Conservation (phyloP, 1,140 invertebrate genomes). For the Meteorus sp. region DNA sequence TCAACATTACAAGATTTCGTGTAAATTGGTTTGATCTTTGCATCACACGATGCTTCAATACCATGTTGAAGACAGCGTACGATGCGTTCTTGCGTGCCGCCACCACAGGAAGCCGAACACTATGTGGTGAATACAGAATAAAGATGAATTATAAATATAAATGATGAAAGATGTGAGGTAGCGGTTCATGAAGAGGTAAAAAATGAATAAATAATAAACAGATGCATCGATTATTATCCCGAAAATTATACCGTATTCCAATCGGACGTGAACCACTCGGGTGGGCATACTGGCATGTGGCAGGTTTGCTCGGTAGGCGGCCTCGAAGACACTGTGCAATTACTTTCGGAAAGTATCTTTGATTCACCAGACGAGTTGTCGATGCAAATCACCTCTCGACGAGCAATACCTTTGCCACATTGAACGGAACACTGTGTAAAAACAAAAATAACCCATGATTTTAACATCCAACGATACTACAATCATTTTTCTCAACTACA, state of each 20-base stretch:
- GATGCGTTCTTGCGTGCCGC: constrained; percentile 61
- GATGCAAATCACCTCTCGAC: constrained; percentile 65
- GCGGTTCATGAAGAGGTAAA: constrained; percentile 8
- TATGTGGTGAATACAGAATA: constrained; percentile 28
- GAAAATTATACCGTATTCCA: constrained; percentile 62
- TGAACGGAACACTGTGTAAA: constrained; percentile 66
- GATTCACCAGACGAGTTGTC: constrained; percentile 47
- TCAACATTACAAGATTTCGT: constrained; percentile 38
- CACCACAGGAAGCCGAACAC: constrained; percentile 59
- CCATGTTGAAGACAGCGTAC: constrained; percentile 57
- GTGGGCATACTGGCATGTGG: constrained; percentile 59
- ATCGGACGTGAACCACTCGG: constrained; percentile 67
- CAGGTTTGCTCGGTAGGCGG: constrained; percentile 56
- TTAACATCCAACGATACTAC: no score
- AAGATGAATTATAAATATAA: constrained; percentile 1
- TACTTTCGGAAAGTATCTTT: constrained; percentile 48
- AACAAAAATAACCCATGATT: no score
- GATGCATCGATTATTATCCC: constrained; percentile 27
- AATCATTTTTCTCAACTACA: constrained; percentile 44
- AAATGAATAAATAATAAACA: constrained; percentile 8
- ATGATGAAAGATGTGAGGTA: background rate
- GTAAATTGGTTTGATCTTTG: constrained; percentile 34
- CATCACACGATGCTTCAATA: constrained; percentile 30
- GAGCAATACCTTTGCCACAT: constrained; percentile 67
- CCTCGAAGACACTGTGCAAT: constrained; percentile 54